phyloP scores from a whole-genome alignment of 1,140 invertebrate species.

The Bombus superbus region DNA sequence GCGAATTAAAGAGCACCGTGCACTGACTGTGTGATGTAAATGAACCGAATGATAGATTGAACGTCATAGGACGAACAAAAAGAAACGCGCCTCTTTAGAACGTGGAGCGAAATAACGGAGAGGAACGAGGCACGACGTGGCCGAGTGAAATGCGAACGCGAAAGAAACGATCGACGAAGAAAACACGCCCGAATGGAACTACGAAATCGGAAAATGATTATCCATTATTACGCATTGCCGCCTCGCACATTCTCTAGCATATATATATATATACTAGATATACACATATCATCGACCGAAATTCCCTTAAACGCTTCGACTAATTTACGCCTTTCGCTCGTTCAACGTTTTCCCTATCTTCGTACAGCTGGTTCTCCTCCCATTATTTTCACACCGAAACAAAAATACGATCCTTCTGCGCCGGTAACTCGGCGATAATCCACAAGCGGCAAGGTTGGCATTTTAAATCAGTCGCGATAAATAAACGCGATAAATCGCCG shows the following conservation, averaged over 20 bases:
- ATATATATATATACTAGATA: too few species aligned
- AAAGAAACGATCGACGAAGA: neutral
- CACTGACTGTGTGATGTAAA: constrained; percentile 27
- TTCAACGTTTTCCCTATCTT: neutral
- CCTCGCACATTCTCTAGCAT: too few species aligned
- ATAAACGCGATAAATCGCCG: constrained; percentile 48
- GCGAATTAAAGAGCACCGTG: constrained; percentile 24
- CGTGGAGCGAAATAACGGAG: constrained; percentile 3
- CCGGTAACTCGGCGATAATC: constrained; percentile 25
- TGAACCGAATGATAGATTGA: constrained; percentile 34
- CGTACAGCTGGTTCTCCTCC: too few species aligned
- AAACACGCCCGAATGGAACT: neutral
- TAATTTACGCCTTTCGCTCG: neutral
- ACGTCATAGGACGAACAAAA: constrained; percentile 8
- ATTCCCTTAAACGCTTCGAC: neutral
- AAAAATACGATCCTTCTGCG: neutral
- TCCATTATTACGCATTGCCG: constrained; percentile 4
- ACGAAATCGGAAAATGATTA: constrained; percentile 8
- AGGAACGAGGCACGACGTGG: neutral
- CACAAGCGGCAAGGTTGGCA: neutral
- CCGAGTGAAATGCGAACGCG: neutral
- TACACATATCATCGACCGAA: neutral
- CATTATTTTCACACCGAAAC: too few species aligned
- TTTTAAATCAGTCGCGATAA: constrained; percentile 46
- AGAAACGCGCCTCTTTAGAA: constrained; percentile 7